Percentiles rank a stretch among this genome's conserved stretches.
phyloP scores from a whole-genome alignment of 2,113 vertebrate species.

The Furnarius figulus region DNA sequence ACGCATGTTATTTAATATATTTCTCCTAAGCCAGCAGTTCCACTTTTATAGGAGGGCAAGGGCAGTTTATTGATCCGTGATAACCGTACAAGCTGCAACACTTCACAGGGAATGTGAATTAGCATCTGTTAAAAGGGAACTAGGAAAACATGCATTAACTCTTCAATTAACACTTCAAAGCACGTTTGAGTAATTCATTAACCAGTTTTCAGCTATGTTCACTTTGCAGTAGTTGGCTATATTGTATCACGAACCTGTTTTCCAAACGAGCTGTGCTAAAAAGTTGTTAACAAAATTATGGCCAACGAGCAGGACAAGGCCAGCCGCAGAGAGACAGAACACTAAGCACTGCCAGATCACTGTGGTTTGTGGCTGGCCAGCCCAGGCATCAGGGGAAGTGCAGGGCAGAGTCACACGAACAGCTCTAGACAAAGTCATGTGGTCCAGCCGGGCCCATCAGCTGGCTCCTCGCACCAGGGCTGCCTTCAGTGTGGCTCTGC shows the following conservation, averaged over 20 bases:
- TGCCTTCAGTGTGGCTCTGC: neutral
- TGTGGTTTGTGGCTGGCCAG: fast-evolving
- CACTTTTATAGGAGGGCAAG: neutral
- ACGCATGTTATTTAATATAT: neutral
- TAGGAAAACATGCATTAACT: neutral
- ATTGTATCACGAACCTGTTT: neutral
- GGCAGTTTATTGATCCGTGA: neutral
- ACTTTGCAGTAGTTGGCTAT: neutral
- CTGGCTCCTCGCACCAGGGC: neutral
- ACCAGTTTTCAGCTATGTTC: neutral
- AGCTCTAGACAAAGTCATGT: neutral
- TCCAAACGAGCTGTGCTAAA: neutral
- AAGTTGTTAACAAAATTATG: neutral
- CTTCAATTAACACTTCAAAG: neutral
- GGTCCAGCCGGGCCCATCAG: neutral
- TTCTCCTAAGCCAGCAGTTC: neutral
- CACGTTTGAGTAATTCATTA: neutral
- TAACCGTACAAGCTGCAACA: neutral
- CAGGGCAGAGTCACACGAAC: neutral
- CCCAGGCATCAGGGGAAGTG: neutral
- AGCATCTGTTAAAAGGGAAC: constrained; percentile 3
- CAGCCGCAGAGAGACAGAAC: neutral
- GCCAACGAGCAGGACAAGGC: neutral
- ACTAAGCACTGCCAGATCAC: neutral
- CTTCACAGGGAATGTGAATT: neutral